Evolutionary conservation across 1,140 invertebrate species (phyloP), one percentile per base, ranked within the genome.

Genomic region (Fopius arisanus): DNA sequence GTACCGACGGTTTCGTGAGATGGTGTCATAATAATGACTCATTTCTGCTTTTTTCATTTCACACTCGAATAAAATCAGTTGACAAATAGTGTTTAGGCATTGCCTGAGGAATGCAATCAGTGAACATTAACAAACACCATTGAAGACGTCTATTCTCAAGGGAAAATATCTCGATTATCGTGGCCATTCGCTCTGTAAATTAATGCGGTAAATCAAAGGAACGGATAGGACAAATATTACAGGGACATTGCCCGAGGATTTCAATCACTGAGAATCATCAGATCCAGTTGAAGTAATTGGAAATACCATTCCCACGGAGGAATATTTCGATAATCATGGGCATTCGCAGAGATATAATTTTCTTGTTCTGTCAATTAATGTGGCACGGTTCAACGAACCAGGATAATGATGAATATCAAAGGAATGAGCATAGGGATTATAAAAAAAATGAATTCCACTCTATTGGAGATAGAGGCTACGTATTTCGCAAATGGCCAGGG

Each of bases 401-500:
- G 23, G 19, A 59, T 59, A 59, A 59, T 59, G 54, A 59, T 59
- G 54, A 23, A 26, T 59, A 59, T 59, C 23, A 59, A 48, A 48
- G 43, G 43, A 48, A 59, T 29, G 28, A 48, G 14, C 29, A 70
- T 40, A 40, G 26, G 62, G 41, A 40, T 65, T 40, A 31, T 72
- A 19, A 72, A 66, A 65, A 48, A 65, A 72, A 72, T 65, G 37
- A 72, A 40, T 40, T 7, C 33, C 70, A 43, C 59, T 65, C 48
- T 19, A 72, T 7, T 72, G 37, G 23, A 40, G 62, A 72, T 65
- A 31, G 21, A 62, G 70, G 21, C 26, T 54, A 70, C 9, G 3
- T 69, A 62, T 21, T 48, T 48, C 43, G 16, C 43, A 48, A 48
- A 48, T 48, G 43, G 16, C 43, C 43, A 48, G 43, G 43, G 43